These are phyloP conservation scores for Peribatodes rhomboidaria DNA, from an alignment of 2,888 invertebrate species.

Conservation along the genomic window DNA sequence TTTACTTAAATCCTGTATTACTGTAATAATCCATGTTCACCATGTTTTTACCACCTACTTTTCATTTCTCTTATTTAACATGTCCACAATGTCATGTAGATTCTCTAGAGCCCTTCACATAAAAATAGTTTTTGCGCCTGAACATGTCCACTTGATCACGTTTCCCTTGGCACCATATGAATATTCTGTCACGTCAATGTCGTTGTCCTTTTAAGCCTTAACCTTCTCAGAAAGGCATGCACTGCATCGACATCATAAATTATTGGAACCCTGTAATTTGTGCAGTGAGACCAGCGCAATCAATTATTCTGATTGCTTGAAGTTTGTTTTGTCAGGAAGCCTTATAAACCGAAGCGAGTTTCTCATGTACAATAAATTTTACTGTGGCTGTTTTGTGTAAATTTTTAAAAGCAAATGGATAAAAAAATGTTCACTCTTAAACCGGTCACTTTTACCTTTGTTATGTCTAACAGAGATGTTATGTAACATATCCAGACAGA, in stretches of 20 bases:
- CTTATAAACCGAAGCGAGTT: not conserved
- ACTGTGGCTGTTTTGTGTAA: no score
- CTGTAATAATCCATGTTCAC: no score
- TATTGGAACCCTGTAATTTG: constrained; percentile 26
- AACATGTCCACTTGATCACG: constrained; percentile 69
- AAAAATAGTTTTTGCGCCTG: constrained; percentile 45
- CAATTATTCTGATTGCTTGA: constrained; percentile 15
- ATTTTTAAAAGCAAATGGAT: no score
- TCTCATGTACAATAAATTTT: not conserved
- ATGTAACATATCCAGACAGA: no score
- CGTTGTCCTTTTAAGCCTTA: constrained; percentile 67
- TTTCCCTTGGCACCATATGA: constrained; percentile 67
- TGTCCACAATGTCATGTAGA: constrained; percentile 13
- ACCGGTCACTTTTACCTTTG: no score
- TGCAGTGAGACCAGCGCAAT: constrained; percentile 21
- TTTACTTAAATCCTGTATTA: no score
- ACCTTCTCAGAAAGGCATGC: constrained; percentile 61
- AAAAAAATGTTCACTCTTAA: no score
- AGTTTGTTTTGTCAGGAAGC: not conserved
- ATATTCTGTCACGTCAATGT: constrained; percentile 57
- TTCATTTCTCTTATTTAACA: not conserved
- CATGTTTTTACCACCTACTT: not conserved
- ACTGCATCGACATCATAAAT: constrained; percentile 36
- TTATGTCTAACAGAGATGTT: no score
- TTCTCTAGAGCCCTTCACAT: constrained; percentile 46